Base-by-base conservation (phyloP, 2,797 vertebrate species). In the Tokudaia tokunoshimensis region DNA sequence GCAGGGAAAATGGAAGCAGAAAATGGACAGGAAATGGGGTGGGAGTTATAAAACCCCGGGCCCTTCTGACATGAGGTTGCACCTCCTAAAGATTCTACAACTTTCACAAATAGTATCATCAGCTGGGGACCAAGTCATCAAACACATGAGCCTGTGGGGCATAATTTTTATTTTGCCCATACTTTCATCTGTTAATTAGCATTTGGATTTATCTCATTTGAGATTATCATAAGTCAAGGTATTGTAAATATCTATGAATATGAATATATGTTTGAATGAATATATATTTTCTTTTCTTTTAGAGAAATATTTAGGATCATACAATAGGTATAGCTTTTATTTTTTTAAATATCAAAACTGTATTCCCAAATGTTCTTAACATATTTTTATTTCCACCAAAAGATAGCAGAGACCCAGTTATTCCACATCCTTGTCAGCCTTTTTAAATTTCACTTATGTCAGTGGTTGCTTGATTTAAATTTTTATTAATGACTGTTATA, bases 331-430 rank as follows among this genome's bases (percentile, higher is more conserved):
- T 86, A 87, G 63, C 12, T 80, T 57, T 80, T 83, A 65, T 55
- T 41, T 85, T 85, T 93, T 55, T 8, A 3, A 78, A 82, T 87
- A 34, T 87, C 19, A 19, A 87, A 93, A 47, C 19, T 72, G 0
- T 78, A 79, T 95, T 93, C 24, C 41, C n/a, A 82, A 87, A 31
- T 44, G 26, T 20, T 70, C 22, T 0, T 65, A 76, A 6, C 8
- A 47, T 59, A 63, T 29, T 94, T 80, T 67, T 65, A 90, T 90
- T 91, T n/a, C 50, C 26, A 52, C 26, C 20, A 90, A 82, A 72
- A 10, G 12, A 41, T 74, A 41, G 11, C 44, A 84, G 59, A 67
- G 63, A 12, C 6, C 11, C 31, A 70, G 83, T 85, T 85, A 50
- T n/a, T 55, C 87, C 0, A 24, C 34, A 65, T 74, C 5, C 75